phyloP scores from a whole-genome alignment of 2,113 vertebrate species.

The Centropus bengalensis region DNA sequence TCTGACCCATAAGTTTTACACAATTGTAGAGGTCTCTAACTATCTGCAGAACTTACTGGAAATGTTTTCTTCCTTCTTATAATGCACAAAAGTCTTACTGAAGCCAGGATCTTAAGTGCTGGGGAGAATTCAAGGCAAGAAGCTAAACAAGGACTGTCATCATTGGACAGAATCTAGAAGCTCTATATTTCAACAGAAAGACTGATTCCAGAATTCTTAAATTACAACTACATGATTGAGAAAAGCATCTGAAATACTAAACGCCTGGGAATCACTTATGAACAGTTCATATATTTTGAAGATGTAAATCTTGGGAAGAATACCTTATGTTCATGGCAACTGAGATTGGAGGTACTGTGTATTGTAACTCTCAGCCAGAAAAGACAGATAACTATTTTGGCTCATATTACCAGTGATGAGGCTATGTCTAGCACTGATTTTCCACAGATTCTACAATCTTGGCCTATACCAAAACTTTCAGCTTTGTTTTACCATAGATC shows the following conservation, averaged over 20 bases:
- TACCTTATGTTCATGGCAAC: slow-evolving; percentile 76
- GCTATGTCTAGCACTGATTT: slow-evolving; percentile 83
- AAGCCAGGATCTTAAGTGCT: background rate
- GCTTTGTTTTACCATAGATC: slow-evolving; percentile 77
- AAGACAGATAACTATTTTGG: slow-evolving; percentile 86
- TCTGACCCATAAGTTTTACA: background rate
- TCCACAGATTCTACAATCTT: slow-evolving; percentile 82
- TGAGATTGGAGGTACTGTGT: slow-evolving; percentile 68
- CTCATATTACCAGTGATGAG: slow-evolving; percentile 81
- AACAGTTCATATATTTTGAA: slow-evolving; percentile 79
- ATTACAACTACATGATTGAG: slow-evolving; percentile 55
- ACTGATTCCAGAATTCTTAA: slow-evolving; percentile 47
- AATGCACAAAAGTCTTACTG: background rate
- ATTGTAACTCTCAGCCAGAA: slow-evolving; percentile 77
- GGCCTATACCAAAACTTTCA: slow-evolving; percentile 74
- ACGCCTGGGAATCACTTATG: slow-evolving; percentile 71
- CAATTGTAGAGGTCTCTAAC: background rate
- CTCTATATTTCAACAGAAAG: slow-evolving; percentile 24
- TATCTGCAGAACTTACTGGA: background rate
- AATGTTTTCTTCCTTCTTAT: background rate
- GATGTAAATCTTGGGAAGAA: slow-evolving; percentile 79
- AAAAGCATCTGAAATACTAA: slow-evolving; percentile 65
- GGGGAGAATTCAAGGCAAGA: background rate
- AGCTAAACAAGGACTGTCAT: slow-evolving; percentile 24
- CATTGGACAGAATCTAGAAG: slow-evolving; percentile 2